phyloP scores from a whole-genome alignment of 64 coral and sea anemone species.

The Cladopsammia gracilis region DNA sequence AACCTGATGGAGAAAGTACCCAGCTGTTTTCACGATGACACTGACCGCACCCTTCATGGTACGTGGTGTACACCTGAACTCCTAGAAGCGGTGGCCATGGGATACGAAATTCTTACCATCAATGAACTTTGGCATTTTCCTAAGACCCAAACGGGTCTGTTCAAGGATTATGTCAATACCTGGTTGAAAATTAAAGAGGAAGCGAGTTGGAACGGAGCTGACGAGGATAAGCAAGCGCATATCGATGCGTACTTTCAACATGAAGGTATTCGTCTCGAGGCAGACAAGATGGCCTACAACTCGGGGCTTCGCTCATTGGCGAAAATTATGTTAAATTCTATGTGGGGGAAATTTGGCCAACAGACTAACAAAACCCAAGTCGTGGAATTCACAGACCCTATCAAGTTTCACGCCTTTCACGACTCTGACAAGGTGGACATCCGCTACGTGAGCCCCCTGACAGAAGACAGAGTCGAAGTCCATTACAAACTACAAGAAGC shows the following conservation, averaged over 20 bases:
- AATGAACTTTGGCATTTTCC: not conserved
- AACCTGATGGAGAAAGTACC: not conserved
- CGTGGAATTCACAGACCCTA: not conserved
- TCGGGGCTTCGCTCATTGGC: not conserved
- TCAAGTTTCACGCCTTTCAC: not conserved
- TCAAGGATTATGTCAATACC: not conserved
- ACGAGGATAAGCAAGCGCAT: not conserved
- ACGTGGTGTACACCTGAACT: not conserved
- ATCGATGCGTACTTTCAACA: not conserved
- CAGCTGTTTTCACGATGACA: not conserved
- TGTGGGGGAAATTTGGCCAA: constrained; percentile 35
- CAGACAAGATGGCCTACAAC: not conserved
- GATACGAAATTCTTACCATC: not conserved
- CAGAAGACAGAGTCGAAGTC: no score
- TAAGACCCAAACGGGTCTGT: not conserved
- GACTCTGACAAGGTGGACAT: not conserved
- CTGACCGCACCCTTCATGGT: not conserved
- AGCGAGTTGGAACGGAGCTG: no score
- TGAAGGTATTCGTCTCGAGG: not conserved
- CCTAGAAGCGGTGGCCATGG: not conserved
- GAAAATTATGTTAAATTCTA: not conserved
- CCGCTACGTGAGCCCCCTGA: not conserved
- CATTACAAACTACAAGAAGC: no score
- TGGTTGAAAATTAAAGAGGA: not conserved
- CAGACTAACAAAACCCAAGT: constrained; percentile 25